A percentile compares a stretch with the other conserved stretches of the same genome.
Evolutionary conservation across 2,888 invertebrate genomes (phyloP).

Genomic region (Mythimna loreyi): DNA sequence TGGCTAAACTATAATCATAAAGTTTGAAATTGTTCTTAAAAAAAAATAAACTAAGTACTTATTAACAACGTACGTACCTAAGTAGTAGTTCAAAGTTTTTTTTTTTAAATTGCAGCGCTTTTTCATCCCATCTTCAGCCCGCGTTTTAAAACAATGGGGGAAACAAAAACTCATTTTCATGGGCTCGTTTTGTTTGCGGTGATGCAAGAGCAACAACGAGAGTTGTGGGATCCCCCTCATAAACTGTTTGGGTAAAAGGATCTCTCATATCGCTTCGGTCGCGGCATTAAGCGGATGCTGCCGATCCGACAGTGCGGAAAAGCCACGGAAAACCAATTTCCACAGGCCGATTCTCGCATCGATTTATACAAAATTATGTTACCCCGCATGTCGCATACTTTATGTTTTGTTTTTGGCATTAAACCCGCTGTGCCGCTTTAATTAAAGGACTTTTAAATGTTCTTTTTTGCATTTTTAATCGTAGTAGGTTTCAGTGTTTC

Average conservation of each 20-base stretch:
- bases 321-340: conserved; percentile 78
- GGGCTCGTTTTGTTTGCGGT: conserved; percentile 78
- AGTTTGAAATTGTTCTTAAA: conserved; percentile 8
- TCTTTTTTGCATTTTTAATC: conserved; percentile 36
- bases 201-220: conserved; percentile 82
- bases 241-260: conserved; percentile 76
- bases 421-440: conserved; percentile 49
- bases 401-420: conserved; percentile 58
- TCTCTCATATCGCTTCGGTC: conserved; percentile 74
- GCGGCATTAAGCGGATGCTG: conserved; percentile 73
- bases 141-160: conserved; percentile 70
- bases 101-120: conserved; percentile 54
- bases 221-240: conserved; percentile 75
- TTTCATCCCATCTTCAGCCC: conserved; percentile 63
- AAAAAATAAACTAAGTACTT: conserved; percentile 27
- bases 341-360: conserved; percentile 64
- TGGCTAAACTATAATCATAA: not conserved
- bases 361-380: conserved; percentile 67
- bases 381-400: conserved; percentile 59
- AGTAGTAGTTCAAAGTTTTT: conserved; percentile 32
- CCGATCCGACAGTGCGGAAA: conserved; percentile 73
- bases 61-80: conserved; percentile 28
- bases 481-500: conserved; percentile 40
- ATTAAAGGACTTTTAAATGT: conserved; percentile 52
- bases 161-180: conserved; percentile 77